Conservation (phyloP, 2,113 vertebrate species). For the Enhydra lutris region DNA sequence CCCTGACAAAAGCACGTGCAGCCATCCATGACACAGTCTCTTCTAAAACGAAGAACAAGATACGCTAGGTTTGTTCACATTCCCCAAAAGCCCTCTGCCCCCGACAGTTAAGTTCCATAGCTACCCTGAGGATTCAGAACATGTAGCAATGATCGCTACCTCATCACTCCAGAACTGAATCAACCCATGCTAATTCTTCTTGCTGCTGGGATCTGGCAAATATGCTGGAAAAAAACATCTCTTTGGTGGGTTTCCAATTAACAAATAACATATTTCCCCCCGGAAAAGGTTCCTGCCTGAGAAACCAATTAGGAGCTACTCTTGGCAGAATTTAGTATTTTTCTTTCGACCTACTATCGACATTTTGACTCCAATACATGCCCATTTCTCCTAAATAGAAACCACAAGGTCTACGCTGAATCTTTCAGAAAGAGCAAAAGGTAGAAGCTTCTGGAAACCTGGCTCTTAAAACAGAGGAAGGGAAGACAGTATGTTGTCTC, state of each 20-base stretch:
- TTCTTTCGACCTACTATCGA: not conserved
- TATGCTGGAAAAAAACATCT: not conserved
- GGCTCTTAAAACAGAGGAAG: not conserved
- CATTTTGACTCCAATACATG: not conserved
- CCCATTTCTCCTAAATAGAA: conserved; percentile 8
- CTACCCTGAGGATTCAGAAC: not conserved
- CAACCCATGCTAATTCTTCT: not conserved
- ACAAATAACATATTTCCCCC: not conserved
- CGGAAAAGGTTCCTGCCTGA: not conserved
- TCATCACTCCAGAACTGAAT: fast-evolving
- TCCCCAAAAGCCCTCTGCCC: not conserved
- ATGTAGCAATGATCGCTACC: fast-evolving
- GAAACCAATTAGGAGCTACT: not conserved
- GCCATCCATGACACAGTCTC: not conserved
- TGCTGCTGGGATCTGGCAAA: not conserved
- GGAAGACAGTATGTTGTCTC: not conserved
- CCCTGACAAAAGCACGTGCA: not conserved
- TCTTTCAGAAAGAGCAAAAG: not conserved
- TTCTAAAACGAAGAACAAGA: not conserved
- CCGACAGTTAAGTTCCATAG: fast-evolving
- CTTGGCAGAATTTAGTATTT: not conserved
- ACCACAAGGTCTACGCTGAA: not conserved
- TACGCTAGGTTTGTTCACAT: not conserved
- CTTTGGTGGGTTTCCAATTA: not conserved
- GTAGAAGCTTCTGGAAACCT: not conserved